Evolutionary conservation across 2,113 vertebrate genomes (phyloP), one percentile per base, ranked within the genome.

Genomic region (Telmatochromis bifrenatus): DNA sequence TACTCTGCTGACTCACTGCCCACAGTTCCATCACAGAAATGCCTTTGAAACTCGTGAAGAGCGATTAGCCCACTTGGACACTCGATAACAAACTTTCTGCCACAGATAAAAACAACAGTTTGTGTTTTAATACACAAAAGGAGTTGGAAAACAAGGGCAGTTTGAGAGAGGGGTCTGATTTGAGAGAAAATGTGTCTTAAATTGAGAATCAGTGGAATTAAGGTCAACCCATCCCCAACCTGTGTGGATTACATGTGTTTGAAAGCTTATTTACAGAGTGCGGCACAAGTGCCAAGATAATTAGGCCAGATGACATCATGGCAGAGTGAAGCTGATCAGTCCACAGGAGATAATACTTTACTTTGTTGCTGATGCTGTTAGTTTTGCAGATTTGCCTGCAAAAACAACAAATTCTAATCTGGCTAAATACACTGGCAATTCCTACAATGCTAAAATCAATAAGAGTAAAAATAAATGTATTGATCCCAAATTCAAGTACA

Each of bases 51-150:
- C 84, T 94, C 90, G 79, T 96, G 92, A 26, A 97, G 88, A 6
- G 93, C 95, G 89, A 96, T 96, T 82, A 94, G 86, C 5, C 93
- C 92, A 88, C 94, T 96, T 56, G 93, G 93, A 89, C 89, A 96
- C 92, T 96, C 91, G 39, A 49, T 85, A 4, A 97, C 95, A 75
- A 97, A 97, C 82, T 94, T 97, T 88, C 96, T 96, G 75, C 11
- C 10, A 23, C 49, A 23, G 83, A 3, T 9, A 11, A 77, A 49
- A 28, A 53, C 3, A 19, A 42, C 14, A 33, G 1, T 37, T 39
- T 62, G 2, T 26, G 13, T 31, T 83, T 11, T 17, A 55, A 28
- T n/a, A 33, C 15, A 82, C 0, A 0, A 8, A 73, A 35, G n/a
- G 14, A 23, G 5, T 7, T 77, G 45, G 15, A 3, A 77, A 77